Evolutionary conservation across 2,888 invertebrate species (phyloP).

Genomic region (Drosophila hamatofila): DNA sequence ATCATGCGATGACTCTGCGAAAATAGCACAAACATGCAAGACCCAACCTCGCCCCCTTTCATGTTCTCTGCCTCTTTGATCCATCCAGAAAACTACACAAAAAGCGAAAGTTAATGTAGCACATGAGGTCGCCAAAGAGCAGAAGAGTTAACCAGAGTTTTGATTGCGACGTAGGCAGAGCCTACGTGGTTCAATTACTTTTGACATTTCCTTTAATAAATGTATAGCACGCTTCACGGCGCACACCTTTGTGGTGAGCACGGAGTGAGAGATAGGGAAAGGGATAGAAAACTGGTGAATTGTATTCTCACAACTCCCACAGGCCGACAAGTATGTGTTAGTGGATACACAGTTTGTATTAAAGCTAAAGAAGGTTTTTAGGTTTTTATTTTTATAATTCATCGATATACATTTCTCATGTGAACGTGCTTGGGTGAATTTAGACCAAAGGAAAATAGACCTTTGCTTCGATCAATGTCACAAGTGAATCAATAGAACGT

Average conservation of each 20-base stretch:
- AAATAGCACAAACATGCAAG: constrained; percentile 65
- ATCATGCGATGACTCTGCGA: constrained; percentile 77
- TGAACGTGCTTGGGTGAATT: neutral
- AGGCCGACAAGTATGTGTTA: neutral
- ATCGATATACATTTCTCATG: constrained; percentile 1
- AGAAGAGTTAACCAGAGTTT: constrained; percentile 59
- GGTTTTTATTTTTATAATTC: neutral
- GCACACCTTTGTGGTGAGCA: constrained; percentile 9
- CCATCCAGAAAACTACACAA: constrained; percentile 10
- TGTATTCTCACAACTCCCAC: neutral
- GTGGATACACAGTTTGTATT: neutral
- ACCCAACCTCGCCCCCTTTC: constrained; percentile 6
- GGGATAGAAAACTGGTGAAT: neutral
- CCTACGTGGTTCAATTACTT: constrained; percentile 76
- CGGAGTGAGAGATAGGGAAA: neutral
- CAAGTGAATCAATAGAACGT: neutral
- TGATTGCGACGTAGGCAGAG: constrained; percentile 2
- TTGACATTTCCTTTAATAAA: constrained; percentile 74
- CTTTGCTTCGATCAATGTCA: neutral
- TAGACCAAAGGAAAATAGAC: neutral
- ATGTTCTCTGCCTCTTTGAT: neutral
- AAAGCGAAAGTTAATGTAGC: constrained; percentile 74
- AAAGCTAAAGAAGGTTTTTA: neutral
- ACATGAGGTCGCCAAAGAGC: constrained; percentile 42
- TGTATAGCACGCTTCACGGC: constrained; percentile 49